Evolutionary conservation across 2,797 vertebrate genomes (phyloP), one percentile per base, ranked within the genome.

Genomic region (Euthynnus affinis): DNA sequence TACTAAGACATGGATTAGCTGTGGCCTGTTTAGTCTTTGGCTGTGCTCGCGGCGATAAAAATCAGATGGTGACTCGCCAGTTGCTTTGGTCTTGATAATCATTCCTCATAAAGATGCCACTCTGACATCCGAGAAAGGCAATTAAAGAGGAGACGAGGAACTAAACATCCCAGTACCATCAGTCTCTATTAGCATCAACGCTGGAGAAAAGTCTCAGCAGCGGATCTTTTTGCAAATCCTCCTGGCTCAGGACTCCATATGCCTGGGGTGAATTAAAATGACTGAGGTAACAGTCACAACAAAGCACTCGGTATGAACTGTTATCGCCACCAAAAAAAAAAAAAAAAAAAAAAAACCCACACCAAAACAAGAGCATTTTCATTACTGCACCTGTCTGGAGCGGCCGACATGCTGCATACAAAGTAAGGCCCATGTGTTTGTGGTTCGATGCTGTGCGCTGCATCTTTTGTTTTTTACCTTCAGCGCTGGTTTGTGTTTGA

Each of bases 91-190:
- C 78, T 60, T 70, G 69, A 83, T 82, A 71, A 79, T 85, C 64
- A 63, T 69, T 53, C 0, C 81, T 81, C 76, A n/a, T 70, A 62
- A 84, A 87, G 84, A 82, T 78, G 82, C 75, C 76, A 75, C 76
- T 78, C 65, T 80, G 84, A 87, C 82, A 87, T 82, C 61, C 75
- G 85, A 81, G 85, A 74, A 76, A 78, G 62, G 79, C 81, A 80
- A 73, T 86, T 83, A 81, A 87, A 18, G 67, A 9, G 48, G 63
- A 83, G 82, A 71, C 44, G 23, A 75, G 75, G 79, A 81, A 78
- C 79, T 67, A 34, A 82, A 81, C 85, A 82, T 88, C 83, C 55
- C 82, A 27, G 80, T 14, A 2, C 78, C 59, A 83, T 88, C 71
- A 69, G 71, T 44, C 53, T 64, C 17, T 15, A 79, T 89, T 86